These are phyloP conservation scores for Astreopora myriophthalma DNA, from an alignment of 64 coral and sea anemone genomes.

Conservation along the genomic window DNA sequence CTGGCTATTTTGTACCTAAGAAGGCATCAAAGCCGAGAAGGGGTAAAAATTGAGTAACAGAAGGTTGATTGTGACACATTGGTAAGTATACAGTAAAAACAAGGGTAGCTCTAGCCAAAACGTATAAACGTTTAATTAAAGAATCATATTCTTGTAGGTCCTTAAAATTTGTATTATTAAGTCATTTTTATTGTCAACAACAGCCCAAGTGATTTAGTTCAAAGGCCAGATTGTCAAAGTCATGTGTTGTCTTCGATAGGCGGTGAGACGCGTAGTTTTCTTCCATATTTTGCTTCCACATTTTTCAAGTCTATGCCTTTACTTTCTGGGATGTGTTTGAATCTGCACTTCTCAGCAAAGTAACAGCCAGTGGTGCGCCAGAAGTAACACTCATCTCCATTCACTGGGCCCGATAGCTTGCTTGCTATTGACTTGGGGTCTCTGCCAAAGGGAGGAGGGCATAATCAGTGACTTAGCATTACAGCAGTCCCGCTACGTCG, in stretches of 20 bases:
- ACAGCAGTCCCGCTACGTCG: neutral
- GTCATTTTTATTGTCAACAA: neutral
- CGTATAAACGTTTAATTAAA: slow-evolving; percentile 34
- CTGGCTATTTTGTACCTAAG: no score
- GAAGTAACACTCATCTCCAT: slow-evolving; percentile 98
- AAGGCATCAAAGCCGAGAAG: no score
- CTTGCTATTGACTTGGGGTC: neutral
- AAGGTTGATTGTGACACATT: no score
- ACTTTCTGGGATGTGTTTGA: slow-evolving; percentile 73
- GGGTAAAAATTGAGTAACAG: no score
- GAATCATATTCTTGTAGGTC: slow-evolving; percentile 3
- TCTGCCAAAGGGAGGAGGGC: neutral
- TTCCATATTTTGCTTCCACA: slow-evolving; percentile 96
- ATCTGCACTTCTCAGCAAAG: slow-evolving; percentile 88
- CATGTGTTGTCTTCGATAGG: neutral
- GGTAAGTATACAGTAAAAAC: neutral
- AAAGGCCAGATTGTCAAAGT: neutral
- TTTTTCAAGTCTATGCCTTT: slow-evolving; percentile 86
- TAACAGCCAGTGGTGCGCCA: slow-evolving; percentile 97
- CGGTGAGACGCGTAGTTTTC: slow-evolving; percentile 48
- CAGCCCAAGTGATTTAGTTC: neutral
- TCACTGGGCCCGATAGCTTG: slow-evolving; percentile 89
- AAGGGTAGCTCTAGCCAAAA: neutral
- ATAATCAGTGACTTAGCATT: neutral
- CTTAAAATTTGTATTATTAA: neutral